These are phyloP conservation scores for Andrena flavipes DNA, from an alignment of 2,888 invertebrate genomes.

Conservation along the genomic window DNA sequence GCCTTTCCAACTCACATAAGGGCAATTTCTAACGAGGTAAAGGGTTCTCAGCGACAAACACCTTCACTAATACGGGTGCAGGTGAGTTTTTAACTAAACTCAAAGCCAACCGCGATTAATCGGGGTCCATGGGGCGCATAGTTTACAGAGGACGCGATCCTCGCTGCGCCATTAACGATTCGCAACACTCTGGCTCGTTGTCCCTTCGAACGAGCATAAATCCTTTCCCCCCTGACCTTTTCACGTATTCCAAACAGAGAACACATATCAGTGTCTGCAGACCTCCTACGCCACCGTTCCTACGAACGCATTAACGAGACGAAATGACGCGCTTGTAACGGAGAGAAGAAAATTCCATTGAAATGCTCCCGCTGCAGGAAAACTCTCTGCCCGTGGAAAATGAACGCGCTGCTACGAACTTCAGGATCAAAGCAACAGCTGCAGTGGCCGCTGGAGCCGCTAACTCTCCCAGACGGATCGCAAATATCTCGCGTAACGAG, in stretches of 20 bases:
- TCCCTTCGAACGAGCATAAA: neutral
- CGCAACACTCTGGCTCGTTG: neutral
- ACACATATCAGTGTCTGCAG: neutral
- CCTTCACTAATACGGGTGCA: neutral
- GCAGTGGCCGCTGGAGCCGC: neutral
- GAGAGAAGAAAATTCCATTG: neutral
- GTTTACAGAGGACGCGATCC: neutral
- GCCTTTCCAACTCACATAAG: neutral
- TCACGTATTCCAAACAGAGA: neutral
- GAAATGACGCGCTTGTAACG: neutral
- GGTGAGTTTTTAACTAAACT: conserved; percentile 5
- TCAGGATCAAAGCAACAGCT: conserved; percentile 15
- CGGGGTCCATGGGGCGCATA: neutral
- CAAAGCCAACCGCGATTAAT: neutral
- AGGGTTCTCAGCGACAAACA: neutral
- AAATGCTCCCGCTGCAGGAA: too few species aligned
- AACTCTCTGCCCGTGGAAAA: neutral
- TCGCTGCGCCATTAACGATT: conserved; percentile 3
- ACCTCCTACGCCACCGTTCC: neutral
- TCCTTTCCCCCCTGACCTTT: neutral
- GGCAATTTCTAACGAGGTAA: neutral
- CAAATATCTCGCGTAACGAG: neutral
- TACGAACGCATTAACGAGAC: neutral
- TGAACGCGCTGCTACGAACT: neutral
- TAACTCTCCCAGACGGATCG: conserved; percentile 7